These are phyloP conservation scores for Nycticebus coucang DNA, from an alignment of 2,113 vertebrate species.

Conservation along the genomic window DNA sequence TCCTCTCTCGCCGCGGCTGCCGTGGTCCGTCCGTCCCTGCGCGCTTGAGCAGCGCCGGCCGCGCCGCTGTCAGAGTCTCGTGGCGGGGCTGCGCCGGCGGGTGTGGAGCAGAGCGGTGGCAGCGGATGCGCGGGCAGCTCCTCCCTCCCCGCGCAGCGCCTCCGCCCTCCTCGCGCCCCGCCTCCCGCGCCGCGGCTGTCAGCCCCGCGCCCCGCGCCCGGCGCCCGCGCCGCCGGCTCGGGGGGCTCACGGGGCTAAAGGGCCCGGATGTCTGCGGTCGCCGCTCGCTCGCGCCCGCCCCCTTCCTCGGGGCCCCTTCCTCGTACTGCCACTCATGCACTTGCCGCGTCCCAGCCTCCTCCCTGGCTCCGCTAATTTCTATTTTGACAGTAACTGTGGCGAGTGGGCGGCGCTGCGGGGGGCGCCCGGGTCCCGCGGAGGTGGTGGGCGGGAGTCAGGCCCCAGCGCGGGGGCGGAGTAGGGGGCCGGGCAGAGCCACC, in stretches of 20 bases:
- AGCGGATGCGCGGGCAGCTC: slow-evolving; percentile 64
- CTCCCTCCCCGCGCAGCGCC: slow-evolving; percentile 65
- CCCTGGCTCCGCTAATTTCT: slow-evolving; percentile 28
- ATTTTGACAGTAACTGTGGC: slow-evolving; percentile 67
- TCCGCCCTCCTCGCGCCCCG: slow-evolving; percentile 63
- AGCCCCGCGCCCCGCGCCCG: slow-evolving; percentile 55
- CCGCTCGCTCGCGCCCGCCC: slow-evolving; percentile 54
- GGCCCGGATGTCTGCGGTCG: slow-evolving; percentile 82
- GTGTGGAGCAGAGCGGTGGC: slow-evolving; percentile 51
- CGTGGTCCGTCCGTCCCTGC: background rate
- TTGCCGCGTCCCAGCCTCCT: slow-evolving; percentile 61
- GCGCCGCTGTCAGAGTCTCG: slow-evolving; percentile 74
- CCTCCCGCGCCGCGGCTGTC: slow-evolving; percentile 67
- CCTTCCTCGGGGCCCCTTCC: slow-evolving; percentile 3
- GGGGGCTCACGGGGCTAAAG: slow-evolving; percentile 72
- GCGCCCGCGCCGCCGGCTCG: slow-evolving; percentile 54
- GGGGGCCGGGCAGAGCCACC: slow-evolving; percentile 51
- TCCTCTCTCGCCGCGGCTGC: background rate
- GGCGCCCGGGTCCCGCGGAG: background rate
- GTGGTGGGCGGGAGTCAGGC: slow-evolving; percentile 9
- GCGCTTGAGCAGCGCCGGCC: slow-evolving; percentile 33
- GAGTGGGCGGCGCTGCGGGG: slow-evolving; percentile 61
- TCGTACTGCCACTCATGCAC: slow-evolving; percentile 61
- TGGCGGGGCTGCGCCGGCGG: slow-evolving; percentile 68
- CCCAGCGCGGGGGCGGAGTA: slow-evolving; percentile 11